Evolutionary conservation across 2,113 vertebrate genomes (phyloP).

Genomic region (Phalacrocorax pelagicus): DNA sequence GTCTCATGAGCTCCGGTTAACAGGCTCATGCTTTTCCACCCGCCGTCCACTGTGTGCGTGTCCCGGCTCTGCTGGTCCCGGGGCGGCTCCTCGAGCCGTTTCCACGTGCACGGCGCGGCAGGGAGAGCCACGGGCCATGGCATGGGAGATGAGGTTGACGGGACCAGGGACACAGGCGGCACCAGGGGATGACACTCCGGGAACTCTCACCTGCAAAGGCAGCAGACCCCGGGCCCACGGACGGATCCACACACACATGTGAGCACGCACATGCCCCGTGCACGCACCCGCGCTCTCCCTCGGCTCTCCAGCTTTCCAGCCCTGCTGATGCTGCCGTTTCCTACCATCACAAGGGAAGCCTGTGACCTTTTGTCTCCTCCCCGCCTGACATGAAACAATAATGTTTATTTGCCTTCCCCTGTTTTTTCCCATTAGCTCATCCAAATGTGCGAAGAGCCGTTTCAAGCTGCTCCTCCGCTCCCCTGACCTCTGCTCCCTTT

Average conservation of each 20-base stretch:
- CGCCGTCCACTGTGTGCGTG: accelerated
- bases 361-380: slow-evolving; percentile 67
- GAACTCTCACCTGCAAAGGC: not conserved
- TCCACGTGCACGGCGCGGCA: not conserved
- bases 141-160: accelerated
- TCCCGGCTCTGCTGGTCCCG: not conserved
- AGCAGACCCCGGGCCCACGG: accelerated
- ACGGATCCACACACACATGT: not conserved
- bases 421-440: slow-evolving; percentile 60
- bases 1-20: not conserved
- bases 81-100: not conserved
- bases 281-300: not conserved
- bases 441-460: slow-evolving; percentile 54
- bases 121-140: not conserved
- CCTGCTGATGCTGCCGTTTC: slow-evolving; percentile 58
- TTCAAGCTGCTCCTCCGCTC: not conserved
- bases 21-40: not conserved
- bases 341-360: slow-evolving; percentile 61
- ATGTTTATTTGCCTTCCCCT: slow-evolving; percentile 66
- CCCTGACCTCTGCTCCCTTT: not conserved
- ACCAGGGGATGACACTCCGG: accelerated
- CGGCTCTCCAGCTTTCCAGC: slow-evolving; percentile 43
- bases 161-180: not conserved
- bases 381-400: slow-evolving; percentile 62
- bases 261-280: not conserved